Base-by-base conservation (phyloP, 2,888 invertebrate genomes). In the Leucophenga montana region DNA sequence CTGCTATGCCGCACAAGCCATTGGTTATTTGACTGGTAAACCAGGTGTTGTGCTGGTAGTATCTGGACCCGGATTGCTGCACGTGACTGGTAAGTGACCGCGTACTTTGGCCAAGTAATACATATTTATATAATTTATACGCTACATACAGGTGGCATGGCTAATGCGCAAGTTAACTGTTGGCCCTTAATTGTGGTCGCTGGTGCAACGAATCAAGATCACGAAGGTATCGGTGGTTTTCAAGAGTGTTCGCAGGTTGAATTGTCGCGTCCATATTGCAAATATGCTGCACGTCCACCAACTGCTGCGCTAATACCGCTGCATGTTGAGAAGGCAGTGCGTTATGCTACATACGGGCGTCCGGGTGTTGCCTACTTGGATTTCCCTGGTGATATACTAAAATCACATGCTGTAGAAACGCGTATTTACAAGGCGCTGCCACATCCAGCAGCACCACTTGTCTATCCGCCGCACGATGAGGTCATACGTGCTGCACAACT, bases 1-100 rank as follows among this genome's bases (percentile, higher is more conserved):
- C 0, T 96, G 96, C 78, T 99, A 99, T 89, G 98, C 98, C 22
- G 98, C 98, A 13, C 98, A 98, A 89, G 98, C 97, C 4, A 94
- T 97, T 83, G 98, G 98, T 5, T 98, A 95, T 85, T 90, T 98
- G 71, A 98, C 97, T 68, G 93, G 93, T 71, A 95, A 93, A 87
- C 97, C 95, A 3, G 95, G 94, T 71, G 97, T 94, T 39, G 97
- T 97, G 82, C 90, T 99, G 57, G 96, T 95, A 6, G 98, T 99
- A 11, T 97, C 97, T 2, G 99, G 99, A 0, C 99, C 99, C 0
- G 99, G 98, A 13, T 89, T 98, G 8, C 90, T 99, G 2, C 97
- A 99, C 88, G 95, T 95, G 48, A 92, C 95, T 68, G 97, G 96
- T 67, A 77, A 61, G 14, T 53, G 5, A 22, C 27, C 22, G 20